Base-by-base conservation (phyloP, 2,113 vertebrate genomes). In the Halichoeres trimaculatus region DNA sequence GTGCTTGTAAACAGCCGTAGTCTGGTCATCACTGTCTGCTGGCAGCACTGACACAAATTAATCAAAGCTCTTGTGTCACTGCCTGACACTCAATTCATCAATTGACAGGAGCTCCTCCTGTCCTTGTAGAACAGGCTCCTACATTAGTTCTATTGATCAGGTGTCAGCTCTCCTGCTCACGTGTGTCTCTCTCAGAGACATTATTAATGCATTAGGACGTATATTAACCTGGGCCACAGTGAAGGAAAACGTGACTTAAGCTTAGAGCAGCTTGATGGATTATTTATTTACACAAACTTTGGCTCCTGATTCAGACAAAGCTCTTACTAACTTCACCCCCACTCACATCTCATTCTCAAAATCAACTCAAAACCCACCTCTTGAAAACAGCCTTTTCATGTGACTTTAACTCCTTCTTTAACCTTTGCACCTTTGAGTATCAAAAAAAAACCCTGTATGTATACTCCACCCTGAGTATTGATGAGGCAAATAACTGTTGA, bases 131-230 rank as follows among this genome's bases (percentile, higher is more conserved):
- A 75, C 66, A 58, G 23, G 5, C 72, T 75, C 20, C 6, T 17
- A 43, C 77, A 74, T 43, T 45, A 43, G 45, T 43, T 66, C 20
- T 53, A 79, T 77, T 74, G 82, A 85, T 83, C 41, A 62, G 10
- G 26, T 54, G 74, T 70, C 58, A 1, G 23, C 57, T 72, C 17
- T 55, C 23, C 52, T 41, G 45, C 12, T 60, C 60, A 20, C 16
- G 45, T 50, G 20, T 78, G 53, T 79, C 71, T 75, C 14, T 66
- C 77, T 65, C 0, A 61, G 34, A 35, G 20, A n/a, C n/a, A 50
- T 26, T 1, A 20, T 13, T 41, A 10, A 16, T 61, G 14, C 51
- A 60, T 1, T 36, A n/a, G 26, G 17, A 26, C 24, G 36, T 7
- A 23, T 1, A 76, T 45, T 26, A 11, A 23, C 12, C 4, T 59